Percentiles rank a stretch among this genome's conserved stretches.
Conservation (phyloP, 92 coral and sea anemone species). For the Pocillopora meandrina region DNA sequence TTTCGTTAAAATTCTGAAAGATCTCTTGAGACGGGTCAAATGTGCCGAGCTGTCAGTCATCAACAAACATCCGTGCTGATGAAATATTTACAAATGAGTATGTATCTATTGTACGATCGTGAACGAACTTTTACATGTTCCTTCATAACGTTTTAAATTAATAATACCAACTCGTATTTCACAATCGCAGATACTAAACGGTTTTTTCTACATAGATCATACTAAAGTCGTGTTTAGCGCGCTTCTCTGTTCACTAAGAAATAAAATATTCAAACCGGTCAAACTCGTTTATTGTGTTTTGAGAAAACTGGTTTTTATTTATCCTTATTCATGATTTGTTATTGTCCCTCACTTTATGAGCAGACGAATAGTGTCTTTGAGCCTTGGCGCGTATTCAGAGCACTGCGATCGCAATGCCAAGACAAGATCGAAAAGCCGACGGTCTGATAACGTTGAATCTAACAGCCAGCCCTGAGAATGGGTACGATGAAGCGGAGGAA, state of each 20-base stretch:
- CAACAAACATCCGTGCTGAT: conserved; percentile 5
- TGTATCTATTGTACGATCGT: neutral
- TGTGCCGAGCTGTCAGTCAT: too few species aligned
- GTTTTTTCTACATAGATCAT: neutral
- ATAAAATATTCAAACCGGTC: conserved; percentile 15
- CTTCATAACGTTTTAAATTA: neutral
- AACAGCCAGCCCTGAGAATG: conserved; percentile 7
- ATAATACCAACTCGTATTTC: neutral
- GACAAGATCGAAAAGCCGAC: conserved; percentile 19
- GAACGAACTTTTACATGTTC: neutral
- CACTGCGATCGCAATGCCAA: conserved; percentile 1
- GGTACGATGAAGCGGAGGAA: conserved; percentile 2
- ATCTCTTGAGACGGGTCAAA: too few species aligned
- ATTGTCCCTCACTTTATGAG: neutral
- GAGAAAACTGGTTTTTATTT: conserved; percentile 17
- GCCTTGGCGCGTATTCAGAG: neutral
- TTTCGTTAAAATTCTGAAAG: too few species aligned
- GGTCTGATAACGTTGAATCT: conserved; percentile 5
- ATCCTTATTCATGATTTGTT: conserved; percentile 13
- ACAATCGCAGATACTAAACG: too few species aligned
- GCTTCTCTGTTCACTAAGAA: neutral
- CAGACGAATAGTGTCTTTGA: neutral
- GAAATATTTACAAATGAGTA: conserved; percentile 28
- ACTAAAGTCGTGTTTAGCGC: neutral
- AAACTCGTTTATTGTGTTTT: conserved; percentile 19